Base-by-base conservation (phyloP, 2,888 invertebrate species). In the Halictus quadricinctus region DNA sequence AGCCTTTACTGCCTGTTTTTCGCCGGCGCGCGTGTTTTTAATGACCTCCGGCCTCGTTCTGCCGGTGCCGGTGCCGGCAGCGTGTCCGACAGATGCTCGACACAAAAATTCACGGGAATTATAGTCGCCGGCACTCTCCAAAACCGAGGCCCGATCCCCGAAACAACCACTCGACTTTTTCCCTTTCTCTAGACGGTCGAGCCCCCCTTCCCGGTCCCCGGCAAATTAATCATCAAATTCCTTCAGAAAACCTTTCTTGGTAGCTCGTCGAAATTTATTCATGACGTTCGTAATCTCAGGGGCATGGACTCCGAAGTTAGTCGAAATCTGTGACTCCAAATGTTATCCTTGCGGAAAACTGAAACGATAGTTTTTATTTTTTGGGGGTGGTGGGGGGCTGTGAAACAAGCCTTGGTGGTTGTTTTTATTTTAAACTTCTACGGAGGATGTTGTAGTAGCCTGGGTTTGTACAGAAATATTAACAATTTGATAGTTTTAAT, bases 1-100 rank as follows among this genome's bases (percentile, higher is more conserved):
- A 90, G 85, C 90, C 89, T 90, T 88, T 82, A 86, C 81, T 88
- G 82, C 80, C 77, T 58, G 69, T 75, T 86, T 80, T 54, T 72
- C 77, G 69, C 74, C 48, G 78, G 25, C 21, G 80, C 70, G 76
- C 76, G n/a, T 82, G 81, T 83, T 85, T 85, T 85, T 80, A 76
- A 85, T 54, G 78, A 85, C 85, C 86, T 79, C 72, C 81, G 76
- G 74, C 50, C 78, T 69, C 69, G 36, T 76, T 76, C 76, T 72
- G 13, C 60, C 25, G 60, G 25, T n/a, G n/a, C 25, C 73, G 58
- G 36, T 54, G 69, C 41, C 41, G 41, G 41, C 69, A 58, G 76
- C 79, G 58, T 76, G 76, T 77, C 80, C 66, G 85, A 85, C 85
- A 85, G 85, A 86, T 86, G 85, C 85, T 85, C 72, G 73, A 81